Base-by-base conservation (phyloP, 2,888 invertebrate species). In the Anarsia innoxiella region DNA sequence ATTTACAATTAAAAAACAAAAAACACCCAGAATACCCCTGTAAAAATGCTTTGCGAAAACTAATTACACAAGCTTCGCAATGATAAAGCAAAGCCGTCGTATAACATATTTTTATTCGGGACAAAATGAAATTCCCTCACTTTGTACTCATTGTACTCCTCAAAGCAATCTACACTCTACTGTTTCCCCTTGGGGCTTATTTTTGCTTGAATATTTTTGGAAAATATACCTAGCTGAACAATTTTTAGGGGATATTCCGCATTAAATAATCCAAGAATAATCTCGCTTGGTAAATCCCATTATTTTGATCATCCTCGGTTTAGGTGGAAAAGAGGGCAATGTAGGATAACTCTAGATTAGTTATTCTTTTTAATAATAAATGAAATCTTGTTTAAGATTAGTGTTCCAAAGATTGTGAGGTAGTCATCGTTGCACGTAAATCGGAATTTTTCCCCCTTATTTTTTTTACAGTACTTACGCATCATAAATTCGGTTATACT, bases 81-180 rank as follows among this genome's bases (percentile, higher is more conserved):
- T 84, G 82, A 83, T 83, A 84, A 84, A 84, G 82, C 84, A 84
- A 83, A 84, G 79, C 79, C 77, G 64, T 71, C 78, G 76, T 82
- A 82, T 82, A 60, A 69, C 73, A 80, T 80, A 84, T 80, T 83
- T 83, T 84, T 83, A 83, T 83, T 79, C 73, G 58, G 69, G 65
- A 67, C 79, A 69, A 80, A 83, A 84, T 82, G 74, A 82, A 83
- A 80, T 82, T 83, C 68, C 61, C 62, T 39, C 43, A 19, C 6
- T 12, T 5, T 12, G 10, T 4, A n/a, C n/a, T n/a, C n/a, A n/a
- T n/a, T n/a, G n/a, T n/a, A n/a, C n/a, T n/a, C n/a, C 2, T 51
- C 5, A 51, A 40, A n/a, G 8, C 31, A 23, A 68, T 36, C 42
- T 28, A 44, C 31, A 27, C 51, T 67, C 42, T 44, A 23, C 33